Percentiles rank a stretch among this genome's conserved stretches.
phyloP scores from a whole-genome alignment of 2,113 vertebrate genomes.

The Pseudonaja textilis region DNA sequence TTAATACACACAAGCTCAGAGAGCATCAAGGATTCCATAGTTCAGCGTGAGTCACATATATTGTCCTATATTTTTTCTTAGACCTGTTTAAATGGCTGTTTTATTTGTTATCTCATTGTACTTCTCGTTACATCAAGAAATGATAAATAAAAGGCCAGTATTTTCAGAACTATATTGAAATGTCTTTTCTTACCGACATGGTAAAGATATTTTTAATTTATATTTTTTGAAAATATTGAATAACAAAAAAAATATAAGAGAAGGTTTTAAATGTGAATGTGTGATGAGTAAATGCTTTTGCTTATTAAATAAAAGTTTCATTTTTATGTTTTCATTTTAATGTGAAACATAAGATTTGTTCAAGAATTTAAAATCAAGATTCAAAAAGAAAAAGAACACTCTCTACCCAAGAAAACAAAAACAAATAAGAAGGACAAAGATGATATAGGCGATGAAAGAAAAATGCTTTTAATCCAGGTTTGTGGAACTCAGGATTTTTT shows the following conservation, averaged over 20 bases:
- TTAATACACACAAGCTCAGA: neutral
- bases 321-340: neutral
- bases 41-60: neutral
- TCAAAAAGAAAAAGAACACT: constrained; percentile 78
- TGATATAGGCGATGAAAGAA: constrained; percentile 70
- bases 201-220: neutral
- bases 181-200: neutral
- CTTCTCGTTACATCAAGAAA: neutral
- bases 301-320: constrained; percentile 30
- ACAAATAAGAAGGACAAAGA: constrained; percentile 71
- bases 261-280: neutral
- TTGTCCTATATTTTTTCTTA: neutral
- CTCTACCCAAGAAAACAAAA: constrained; percentile 73
- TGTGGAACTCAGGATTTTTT: constrained; percentile 9
- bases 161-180: neutral
- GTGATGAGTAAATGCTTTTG: neutral
- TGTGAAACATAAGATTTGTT: constrained; percentile 69
- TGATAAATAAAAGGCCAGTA: neutral
- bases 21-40: neutral
- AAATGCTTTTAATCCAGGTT: constrained; percentile 65
- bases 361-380: constrained; percentile 79
- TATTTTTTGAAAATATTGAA: neutral
- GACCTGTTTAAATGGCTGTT: neutral
- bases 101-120: neutral
- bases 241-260: neutral